Evolutionary conservation across 1,140 invertebrate species (phyloP).

Genomic region (Neocloeon triangulifer): DNA sequence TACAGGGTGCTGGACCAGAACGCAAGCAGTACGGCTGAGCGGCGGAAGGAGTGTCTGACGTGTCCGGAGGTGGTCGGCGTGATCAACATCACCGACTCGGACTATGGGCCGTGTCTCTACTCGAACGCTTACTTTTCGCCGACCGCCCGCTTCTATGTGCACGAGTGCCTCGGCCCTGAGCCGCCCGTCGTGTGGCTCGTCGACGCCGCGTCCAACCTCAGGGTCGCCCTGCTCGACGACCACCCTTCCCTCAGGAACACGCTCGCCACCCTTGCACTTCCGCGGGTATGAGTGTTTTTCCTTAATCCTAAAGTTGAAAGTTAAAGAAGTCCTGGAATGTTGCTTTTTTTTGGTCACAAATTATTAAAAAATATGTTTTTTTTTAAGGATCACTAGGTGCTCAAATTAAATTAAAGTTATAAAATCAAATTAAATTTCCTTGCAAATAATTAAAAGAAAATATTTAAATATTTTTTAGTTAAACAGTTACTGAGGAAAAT

Average conservation of each 20-base stretch:
- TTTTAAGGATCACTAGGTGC: no score
- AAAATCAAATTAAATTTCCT: no score
- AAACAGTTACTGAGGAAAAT: no score
- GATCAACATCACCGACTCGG: slow-evolving; percentile 8
- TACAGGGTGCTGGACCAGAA: slow-evolving; percentile 32
- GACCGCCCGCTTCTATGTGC: slow-evolving; percentile 21
- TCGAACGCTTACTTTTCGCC: slow-evolving; percentile 13
- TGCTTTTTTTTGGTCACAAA: no score
- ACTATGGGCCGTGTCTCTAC: slow-evolving; percentile 11
- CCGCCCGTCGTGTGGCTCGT: slow-evolving; percentile 10
- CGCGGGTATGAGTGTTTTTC: no score
- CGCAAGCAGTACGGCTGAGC: slow-evolving; percentile 1
- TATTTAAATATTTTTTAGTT: no score
- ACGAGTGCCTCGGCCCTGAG: slow-evolving; percentile 35
- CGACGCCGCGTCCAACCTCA: slow-evolving; percentile 13
- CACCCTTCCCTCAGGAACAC: slow-evolving; percentile 22
- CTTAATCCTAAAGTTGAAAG: not conserved
- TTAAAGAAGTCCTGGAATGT: not conserved
- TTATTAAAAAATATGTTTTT: no score
- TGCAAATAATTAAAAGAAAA: no score
- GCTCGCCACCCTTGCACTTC: slow-evolving; percentile 24
- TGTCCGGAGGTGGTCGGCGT: slow-evolving; percentile 18
- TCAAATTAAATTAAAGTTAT: no score
- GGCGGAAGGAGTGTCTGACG: slow-evolving; percentile 22
- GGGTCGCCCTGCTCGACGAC: slow-evolving; percentile 28